Evolutionary conservation across 2,888 invertebrate genomes (phyloP), one percentile per base, ranked within the genome.

Genomic region (Eulithis prunata): DNA sequence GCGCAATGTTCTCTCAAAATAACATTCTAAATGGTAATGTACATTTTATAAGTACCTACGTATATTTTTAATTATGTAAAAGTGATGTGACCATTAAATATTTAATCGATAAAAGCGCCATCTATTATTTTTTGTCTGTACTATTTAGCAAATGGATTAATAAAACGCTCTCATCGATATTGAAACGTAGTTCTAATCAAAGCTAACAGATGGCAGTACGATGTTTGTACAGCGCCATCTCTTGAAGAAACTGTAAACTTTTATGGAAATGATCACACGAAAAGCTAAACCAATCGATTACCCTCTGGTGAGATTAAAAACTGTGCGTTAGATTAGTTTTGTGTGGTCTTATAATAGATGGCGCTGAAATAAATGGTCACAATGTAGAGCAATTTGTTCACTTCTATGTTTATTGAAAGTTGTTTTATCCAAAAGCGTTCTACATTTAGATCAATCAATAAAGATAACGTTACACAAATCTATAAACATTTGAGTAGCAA

Each of bases 401-500:
- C 14, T 51, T 49, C 36, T 13, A 3, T n/a, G 11, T 21, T 21
- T 46, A 7, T 21, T 13, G 53, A 57, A 52, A 51, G 52, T 45
- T 32, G 11, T 21, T 49, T 45, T 6, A 38, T 28, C 51, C 4
- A 46, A 54, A 58, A 61, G 8, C 41, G 57, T 49, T 65, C 47
- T 47, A 32, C 41, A 57, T 68, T 55, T 59, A 66, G 57, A 58
- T 28, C 21, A 46, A 46, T 53, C 51, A 36, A 53, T 62, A 68
- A 68, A 62, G 57, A 54, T 62, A 54, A 55, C 62, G 45, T 56
- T 41, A 46, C 38, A 57, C 52, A 14, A 59, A 60, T 62, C 59
- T 52, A 66, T 70, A 70, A 72, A 68, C 43, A 72, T 71, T 78
- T 78, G 74, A 79, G 79, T 77, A 79, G 78, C 74, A 66, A 71